Percentiles rank a stretch among this genome's conserved stretches.
Conservation (phyloP, 1,140 invertebrate species). For the Platyscapa corneri region DNA sequence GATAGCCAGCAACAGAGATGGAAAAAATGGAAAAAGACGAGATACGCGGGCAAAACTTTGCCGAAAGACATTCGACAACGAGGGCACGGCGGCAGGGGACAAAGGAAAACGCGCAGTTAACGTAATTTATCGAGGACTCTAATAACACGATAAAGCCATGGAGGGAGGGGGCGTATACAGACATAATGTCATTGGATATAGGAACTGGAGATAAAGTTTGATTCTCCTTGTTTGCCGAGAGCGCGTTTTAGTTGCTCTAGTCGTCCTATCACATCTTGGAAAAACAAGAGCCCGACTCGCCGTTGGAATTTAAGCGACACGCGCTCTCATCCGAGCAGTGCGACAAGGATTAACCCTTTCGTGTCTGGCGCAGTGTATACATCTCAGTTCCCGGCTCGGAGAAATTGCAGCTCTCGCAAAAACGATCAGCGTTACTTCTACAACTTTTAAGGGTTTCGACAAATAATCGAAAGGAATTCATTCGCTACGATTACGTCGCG, state of each 20-base stretch:
- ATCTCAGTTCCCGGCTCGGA: too few species aligned
- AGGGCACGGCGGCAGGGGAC: neutral
- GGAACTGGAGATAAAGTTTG: conserved; percentile 15
- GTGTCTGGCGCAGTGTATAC: too few species aligned
- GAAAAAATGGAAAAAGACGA: neutral
- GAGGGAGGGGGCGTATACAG: neutral
- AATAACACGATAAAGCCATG: conserved; percentile 33
- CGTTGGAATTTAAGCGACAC: neutral
- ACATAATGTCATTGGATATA: neutral
- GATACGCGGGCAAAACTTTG: neutral
- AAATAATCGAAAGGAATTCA: neutral
- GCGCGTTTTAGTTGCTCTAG: neutral
- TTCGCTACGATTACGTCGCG: neutral
- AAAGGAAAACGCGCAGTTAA: conserved; percentile 8
- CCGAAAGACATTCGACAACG: neutral
- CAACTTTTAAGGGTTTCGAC: neutral
- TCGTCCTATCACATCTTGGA: neutral
- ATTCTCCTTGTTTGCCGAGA: conserved; percentile 12
- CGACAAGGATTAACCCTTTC: neutral
- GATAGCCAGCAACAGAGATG: neutral
- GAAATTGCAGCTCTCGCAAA: too few species aligned
- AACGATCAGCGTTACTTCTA: neutral
- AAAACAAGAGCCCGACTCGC: neutral
- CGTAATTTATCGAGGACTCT: conserved; percentile 42
- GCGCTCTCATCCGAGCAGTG: neutral